These are phyloP conservation scores for Cephus rjabovi DNA, from an alignment of 2,888 invertebrate species.

Conservation along the genomic window DNA sequence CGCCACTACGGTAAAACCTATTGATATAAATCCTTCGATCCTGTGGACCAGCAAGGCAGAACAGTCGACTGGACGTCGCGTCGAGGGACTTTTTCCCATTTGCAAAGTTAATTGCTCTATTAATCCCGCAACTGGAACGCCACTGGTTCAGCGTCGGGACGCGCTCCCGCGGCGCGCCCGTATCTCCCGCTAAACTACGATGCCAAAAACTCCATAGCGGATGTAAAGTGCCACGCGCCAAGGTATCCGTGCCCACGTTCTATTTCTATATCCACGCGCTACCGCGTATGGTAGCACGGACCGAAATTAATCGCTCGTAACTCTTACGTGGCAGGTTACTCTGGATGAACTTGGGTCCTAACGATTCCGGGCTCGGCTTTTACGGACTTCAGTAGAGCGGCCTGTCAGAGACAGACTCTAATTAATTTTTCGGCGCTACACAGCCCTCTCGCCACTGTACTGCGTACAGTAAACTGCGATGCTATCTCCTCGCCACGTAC, in stretches of 20 bases:
- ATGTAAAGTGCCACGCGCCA: neutral
- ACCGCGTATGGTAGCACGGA: neutral
- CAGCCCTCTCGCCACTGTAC: neutral
- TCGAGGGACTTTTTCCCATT: neutral
- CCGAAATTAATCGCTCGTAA: neutral
- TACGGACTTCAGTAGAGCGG: neutral
- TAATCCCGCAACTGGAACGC: neutral
- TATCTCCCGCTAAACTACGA: neutral
- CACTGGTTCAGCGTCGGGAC: neutral
- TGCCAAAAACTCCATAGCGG: neutral
- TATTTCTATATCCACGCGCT: neutral
- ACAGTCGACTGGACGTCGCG: neutral
- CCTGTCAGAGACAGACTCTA: neutral
- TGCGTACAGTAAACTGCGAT: neutral
- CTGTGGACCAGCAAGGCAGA: neutral
- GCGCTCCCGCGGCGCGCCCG: neutral
- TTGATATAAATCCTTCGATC: neutral
- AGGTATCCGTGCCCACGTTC: neutral
- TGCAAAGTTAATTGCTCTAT: neutral
- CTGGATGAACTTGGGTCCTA: neutral
- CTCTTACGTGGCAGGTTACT: neutral
- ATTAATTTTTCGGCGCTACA: neutral
- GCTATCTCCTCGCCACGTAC: neutral
- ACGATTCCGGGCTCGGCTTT: neutral
- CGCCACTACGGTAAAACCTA: neutral